A percentile compares a stretch with the other conserved stretches of the same genome.
Evolutionary conservation across 23 tunicate genomes (phyloP).

Genomic region (Phallusia fumigata): DNA sequence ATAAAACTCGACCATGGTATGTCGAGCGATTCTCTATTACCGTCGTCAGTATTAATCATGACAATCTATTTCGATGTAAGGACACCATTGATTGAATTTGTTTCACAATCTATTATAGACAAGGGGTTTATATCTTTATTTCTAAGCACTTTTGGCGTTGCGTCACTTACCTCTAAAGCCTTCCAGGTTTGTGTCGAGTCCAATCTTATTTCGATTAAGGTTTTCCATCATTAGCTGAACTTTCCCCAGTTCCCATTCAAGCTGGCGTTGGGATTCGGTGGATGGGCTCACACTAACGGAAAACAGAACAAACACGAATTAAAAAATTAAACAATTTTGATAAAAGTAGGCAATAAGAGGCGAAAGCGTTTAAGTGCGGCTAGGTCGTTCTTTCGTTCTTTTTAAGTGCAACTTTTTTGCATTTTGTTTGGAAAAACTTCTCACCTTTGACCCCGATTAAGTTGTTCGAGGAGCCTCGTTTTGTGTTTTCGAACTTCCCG

Average conservation of each 20-base stretch:
- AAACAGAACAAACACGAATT: not conserved
- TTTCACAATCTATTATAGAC: too few relatives aligned
- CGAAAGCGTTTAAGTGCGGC: not conserved
- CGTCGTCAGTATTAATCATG: too few relatives aligned
- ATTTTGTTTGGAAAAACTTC: not conserved
- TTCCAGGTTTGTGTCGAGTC: slow-evolving; percentile 21
- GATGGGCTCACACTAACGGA: slow-evolving; percentile 17
- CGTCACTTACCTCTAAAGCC: slow-evolving; percentile 18
- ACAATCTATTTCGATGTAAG: too few relatives aligned
- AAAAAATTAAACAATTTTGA: too few relatives aligned
- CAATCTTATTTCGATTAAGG: slow-evolving; percentile 37
- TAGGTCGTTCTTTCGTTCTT: too few relatives aligned
- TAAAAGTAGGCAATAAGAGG: not conserved
- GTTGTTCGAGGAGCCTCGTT: slow-evolving; percentile 37
- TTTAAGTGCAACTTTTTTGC: too few relatives aligned
- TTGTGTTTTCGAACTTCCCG: slow-evolving; percentile 49
- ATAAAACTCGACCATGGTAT: too few relatives aligned
- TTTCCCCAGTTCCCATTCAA: slow-evolving; percentile 73
- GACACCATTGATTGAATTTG: too few relatives aligned
- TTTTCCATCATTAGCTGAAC: slow-evolving; percentile 66
- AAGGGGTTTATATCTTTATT: too few relatives aligned
- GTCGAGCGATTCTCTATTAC: too few relatives aligned
- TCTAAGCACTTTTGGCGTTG: not conserved
- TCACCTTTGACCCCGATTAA: slow-evolving; percentile 17
- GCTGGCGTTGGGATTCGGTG: slow-evolving; percentile 27